Evolutionary conservation across 1,140 invertebrate genomes (phyloP).

Genomic region (Lerema accius): DNA sequence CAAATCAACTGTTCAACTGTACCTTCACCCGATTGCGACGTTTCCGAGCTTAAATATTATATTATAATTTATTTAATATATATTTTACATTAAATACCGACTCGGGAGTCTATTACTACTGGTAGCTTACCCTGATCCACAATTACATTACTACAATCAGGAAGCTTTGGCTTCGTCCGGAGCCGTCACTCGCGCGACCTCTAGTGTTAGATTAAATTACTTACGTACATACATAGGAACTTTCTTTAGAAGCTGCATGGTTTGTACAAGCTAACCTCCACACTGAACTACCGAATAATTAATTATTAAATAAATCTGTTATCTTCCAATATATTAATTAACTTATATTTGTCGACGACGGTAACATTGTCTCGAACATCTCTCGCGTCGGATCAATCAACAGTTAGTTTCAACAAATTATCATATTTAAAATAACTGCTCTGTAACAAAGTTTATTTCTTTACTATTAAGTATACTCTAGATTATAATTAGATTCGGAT

Average conservation of each 20-base stretch:
- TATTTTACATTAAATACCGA: conserved; percentile 8
- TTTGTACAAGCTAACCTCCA: conserved; percentile 82
- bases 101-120: conserved; percentile 23
- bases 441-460: conserved; percentile 9
- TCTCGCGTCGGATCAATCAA: conserved; percentile 12
- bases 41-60: too few relatives aligned
- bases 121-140: conserved; percentile 64
- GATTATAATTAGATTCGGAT: conserved; percentile 2
- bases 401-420: conserved; percentile 5
- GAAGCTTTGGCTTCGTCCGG: conserved; percentile 42
- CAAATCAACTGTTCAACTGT: not conserved
- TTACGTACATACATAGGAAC: conserved; percentile 83
- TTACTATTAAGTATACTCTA: conserved; percentile 13
- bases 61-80: conserved; percentile 4
- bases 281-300: conserved; percentile 78
- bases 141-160: conserved; percentile 61
- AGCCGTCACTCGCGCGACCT: conserved; percentile 62
- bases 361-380: conserved; percentile 27
- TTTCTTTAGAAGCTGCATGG: conserved; percentile 82
- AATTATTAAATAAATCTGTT: conserved; percentile 76
- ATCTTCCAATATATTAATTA: conserved; percentile 53
- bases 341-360: conserved; percentile 21
- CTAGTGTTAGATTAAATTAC: conserved; percentile 79
- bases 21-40: not conserved
- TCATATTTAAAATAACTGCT: conserved; percentile 23